Conservation (phyloP, 2,888 invertebrate species). For the Omphaloscelis lunosa region DNA sequence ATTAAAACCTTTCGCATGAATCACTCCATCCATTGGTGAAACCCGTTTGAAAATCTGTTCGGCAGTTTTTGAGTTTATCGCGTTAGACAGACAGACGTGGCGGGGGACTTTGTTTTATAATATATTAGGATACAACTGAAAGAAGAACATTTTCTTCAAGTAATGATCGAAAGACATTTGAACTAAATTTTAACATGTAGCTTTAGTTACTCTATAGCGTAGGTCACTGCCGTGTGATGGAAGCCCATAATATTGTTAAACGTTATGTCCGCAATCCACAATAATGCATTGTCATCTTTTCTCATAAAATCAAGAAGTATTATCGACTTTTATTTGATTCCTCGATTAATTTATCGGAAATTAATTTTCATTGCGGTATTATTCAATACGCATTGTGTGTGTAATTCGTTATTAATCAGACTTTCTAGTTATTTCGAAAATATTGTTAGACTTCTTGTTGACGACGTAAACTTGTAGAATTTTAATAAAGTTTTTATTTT, state of each 20-base stretch:
- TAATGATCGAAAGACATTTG: no score
- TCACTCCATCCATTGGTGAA: no score
- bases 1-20: no score
- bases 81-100: no score
- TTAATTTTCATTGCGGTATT: conserved; percentile 3
- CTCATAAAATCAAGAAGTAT: conserved; percentile 26
- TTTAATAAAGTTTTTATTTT: neutral
- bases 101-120: no score
- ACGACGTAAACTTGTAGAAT: no score
- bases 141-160: neutral
- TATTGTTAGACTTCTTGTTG: neutral
- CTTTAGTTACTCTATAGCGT: conserved; percentile 15
- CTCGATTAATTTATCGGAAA: conserved; percentile 16
- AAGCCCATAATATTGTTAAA: neutral
- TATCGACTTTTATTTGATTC: conserved; percentile 32
- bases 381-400: neutral
- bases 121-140: neutral
- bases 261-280: conserved; percentile 20
- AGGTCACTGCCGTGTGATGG: neutral
- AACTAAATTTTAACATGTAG: neutral
- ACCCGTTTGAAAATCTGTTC: no score
- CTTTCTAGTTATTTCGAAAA: neutral
- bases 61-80: no score
- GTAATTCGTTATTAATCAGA: neutral
- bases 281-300: conserved; percentile 49